Evolutionary conservation across 2,113 vertebrate species (phyloP).

Genomic region (Ctenodactylus gundi): DNA sequence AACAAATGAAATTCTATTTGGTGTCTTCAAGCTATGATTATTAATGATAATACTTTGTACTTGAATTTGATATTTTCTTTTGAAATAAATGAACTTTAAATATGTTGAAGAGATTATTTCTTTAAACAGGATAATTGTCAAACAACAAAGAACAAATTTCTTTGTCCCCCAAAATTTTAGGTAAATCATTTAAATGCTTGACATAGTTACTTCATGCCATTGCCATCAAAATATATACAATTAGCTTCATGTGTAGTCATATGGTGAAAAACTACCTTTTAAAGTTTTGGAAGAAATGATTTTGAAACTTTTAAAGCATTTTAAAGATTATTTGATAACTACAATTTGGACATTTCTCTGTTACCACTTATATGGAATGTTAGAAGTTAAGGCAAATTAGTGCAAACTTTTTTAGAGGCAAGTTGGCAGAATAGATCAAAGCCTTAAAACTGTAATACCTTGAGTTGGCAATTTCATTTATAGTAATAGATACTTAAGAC

Average conservation of each 20-base stretch:
- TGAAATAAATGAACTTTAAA: conserved; percentile 12
- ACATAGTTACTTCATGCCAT: neutral
- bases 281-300: conserved; percentile 42
- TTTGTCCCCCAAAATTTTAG: neutral
- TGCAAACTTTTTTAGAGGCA: neutral
- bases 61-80: conserved; percentile 35
- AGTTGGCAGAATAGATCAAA: neutral
- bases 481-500: neutral
- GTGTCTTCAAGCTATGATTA: neutral
- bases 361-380: neutral
- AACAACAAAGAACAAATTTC: neutral
- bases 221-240: neutral
- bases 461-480: neutral
- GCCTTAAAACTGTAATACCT: neutral
- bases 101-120: neutral
- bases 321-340: conserved; percentile 13
- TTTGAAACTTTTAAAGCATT: conserved; percentile 16
- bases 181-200: neutral
- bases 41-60: neutral
- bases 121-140: neutral
- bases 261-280: conserved; percentile 12
- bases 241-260: neutral
- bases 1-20: neutral
- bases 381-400: neutral
- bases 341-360: conserved; percentile 11